phyloP scores from a whole-genome alignment of 1,140 invertebrate species.

The Trichogramma pretiosum region DNA sequence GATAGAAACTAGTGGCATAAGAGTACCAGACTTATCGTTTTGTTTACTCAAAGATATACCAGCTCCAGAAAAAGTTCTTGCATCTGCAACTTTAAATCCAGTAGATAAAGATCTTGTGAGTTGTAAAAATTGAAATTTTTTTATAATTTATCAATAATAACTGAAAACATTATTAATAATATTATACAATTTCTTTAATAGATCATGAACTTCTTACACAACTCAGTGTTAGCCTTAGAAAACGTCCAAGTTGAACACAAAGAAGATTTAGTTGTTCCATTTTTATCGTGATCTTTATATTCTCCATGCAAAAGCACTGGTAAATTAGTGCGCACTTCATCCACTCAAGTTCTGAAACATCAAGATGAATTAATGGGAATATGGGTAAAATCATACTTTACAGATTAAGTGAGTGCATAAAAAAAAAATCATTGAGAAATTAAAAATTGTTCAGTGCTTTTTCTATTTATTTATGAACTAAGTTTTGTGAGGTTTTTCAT shows the following conservation, averaged over 20 bases:
- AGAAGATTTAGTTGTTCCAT: slow-evolving; percentile 72
- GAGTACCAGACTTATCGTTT: slow-evolving; percentile 36
- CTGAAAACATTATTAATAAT: slow-evolving; percentile 23
- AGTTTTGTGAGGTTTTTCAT: too few relatives aligned
- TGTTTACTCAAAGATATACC: slow-evolving; percentile 52
- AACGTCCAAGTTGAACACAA: slow-evolving; percentile 71
- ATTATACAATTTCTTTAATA: slow-evolving; percentile 39
- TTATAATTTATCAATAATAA: background rate
- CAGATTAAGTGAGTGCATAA: too few relatives aligned
- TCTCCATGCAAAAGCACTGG: slow-evolving; percentile 6
- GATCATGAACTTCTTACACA: slow-evolving; percentile 57
- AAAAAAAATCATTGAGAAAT: background rate
- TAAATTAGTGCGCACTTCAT: slow-evolving; percentile 8
- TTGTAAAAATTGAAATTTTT: slow-evolving; percentile 5
- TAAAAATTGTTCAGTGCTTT: background rate
- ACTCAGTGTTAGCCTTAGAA: slow-evolving; percentile 57
- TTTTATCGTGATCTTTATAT: slow-evolving; percentile 43
- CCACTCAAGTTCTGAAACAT: slow-evolving; percentile 11
- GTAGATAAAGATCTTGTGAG: slow-evolving; percentile 52
- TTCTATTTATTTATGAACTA: too few relatives aligned
- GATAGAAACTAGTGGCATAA: slow-evolving; percentile 45
- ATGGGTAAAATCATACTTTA: slow-evolving; percentile 18
- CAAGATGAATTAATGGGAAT: slow-evolving; percentile 18
- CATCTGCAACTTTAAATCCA: slow-evolving; percentile 43
- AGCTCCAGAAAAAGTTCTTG: slow-evolving; percentile 50